Percentiles rank a stretch among this genome's conserved stretches.
phyloP scores from a whole-genome alignment of 2,888 invertebrate species.

The Drosophila subsilvestris region DNA sequence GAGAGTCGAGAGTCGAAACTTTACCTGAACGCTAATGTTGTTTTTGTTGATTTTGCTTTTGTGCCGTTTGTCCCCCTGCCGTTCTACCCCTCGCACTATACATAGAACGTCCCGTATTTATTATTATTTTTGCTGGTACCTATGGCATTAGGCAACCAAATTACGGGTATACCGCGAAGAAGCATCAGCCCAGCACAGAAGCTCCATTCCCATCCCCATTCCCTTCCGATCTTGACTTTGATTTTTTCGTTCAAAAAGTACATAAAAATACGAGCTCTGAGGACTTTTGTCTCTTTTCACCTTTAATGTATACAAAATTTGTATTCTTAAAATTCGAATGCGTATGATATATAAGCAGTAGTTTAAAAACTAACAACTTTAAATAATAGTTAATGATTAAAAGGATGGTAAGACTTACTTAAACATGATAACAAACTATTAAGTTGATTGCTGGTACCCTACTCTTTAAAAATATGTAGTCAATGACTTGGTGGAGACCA shows the following conservation, averaged over 20 bases:
- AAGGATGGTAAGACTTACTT: slow-evolving; percentile 8
- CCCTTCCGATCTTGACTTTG: too few relatives aligned
- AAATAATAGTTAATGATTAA: slow-evolving; percentile 11
- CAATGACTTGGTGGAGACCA: not conserved
- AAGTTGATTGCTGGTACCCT: not conserved
- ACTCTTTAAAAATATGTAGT: not conserved
- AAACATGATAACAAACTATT: slow-evolving; percentile 1
- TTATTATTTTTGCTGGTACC: slow-evolving; percentile 31
- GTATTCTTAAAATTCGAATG: slow-evolving; percentile 46
- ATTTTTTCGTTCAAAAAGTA: too few relatives aligned
- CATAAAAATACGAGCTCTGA: not conserved
- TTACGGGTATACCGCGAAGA: slow-evolving; percentile 3
- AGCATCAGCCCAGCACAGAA: not conserved
- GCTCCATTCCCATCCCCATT: too few relatives aligned
- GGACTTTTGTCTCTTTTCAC: slow-evolving; percentile 10
- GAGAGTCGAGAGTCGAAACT: slow-evolving; percentile 20
- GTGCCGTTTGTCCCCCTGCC: not conserved
- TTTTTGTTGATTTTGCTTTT: slow-evolving; percentile 53
- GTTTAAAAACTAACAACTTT: not conserved
- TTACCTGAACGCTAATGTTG: slow-evolving; percentile 48
- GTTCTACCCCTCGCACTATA: not conserved
- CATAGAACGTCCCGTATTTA: too few relatives aligned
- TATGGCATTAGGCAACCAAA: slow-evolving; percentile 39
- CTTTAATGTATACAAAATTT: slow-evolving; percentile 28
- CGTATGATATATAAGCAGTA: slow-evolving; percentile 38